Evolutionary conservation across 2,113 vertebrate genomes (phyloP).

Genomic region (Prochilodus magdalenae): DNA sequence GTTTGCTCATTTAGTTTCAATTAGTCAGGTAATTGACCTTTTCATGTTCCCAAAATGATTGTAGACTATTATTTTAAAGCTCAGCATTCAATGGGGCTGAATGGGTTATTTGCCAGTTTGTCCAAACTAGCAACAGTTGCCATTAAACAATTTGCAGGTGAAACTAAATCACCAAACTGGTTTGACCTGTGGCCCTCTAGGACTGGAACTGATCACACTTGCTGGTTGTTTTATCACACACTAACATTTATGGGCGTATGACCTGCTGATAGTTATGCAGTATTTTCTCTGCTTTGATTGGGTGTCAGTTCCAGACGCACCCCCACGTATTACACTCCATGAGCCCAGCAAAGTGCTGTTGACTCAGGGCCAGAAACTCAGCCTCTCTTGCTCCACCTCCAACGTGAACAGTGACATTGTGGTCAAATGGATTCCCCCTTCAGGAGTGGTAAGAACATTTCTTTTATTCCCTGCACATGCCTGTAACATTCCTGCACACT

Average conservation of each 20-base stretch:
- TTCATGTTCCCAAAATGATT: not conserved
- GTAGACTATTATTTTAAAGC: no score
- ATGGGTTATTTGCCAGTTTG: not conserved
- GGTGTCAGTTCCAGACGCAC: conserved; percentile 80
- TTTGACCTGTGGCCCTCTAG: no score
- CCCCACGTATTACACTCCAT: conserved; percentile 82
- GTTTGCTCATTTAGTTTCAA: no score
- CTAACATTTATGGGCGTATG: no score
- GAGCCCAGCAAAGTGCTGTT: conserved; percentile 81
- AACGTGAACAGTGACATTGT: conserved; percentile 87
- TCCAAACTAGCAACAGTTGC: not conserved
- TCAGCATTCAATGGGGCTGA: no score
- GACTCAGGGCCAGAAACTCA: conserved; percentile 82
- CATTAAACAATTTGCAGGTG: not conserved
- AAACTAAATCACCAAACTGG: no score
- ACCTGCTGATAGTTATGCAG: not conserved
- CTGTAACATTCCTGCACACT: not conserved
- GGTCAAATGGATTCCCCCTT: conserved; percentile 80
- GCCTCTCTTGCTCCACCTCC: conserved; percentile 83
- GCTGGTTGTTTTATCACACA: no score
- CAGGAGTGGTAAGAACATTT: conserved; percentile 79
- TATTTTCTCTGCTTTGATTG: not conserved
- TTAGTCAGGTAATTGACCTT: not conserved
- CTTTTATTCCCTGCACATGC: not conserved
- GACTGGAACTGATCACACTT: no score